A percentile compares a stretch with the other conserved stretches of the same genome.
These are phyloP conservation scores for Papilio machaon DNA, from an alignment of 1,140 invertebrate species.

Conservation along the genomic window DNA sequence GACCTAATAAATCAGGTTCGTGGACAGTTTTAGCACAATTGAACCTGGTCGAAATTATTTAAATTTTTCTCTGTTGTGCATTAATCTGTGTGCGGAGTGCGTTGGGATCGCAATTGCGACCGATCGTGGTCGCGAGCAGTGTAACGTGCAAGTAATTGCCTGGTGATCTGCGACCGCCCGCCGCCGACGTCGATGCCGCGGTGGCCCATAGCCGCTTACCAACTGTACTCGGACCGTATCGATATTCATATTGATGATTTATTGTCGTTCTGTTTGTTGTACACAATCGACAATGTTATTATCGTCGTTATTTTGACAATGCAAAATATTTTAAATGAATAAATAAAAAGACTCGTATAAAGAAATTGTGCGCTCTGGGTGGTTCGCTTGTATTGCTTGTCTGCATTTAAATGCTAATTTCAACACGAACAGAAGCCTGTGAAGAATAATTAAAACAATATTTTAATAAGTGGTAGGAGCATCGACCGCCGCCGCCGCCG, in stretches of 20 bases:
- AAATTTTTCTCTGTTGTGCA: neutral
- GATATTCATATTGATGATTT: conserved; percentile 4
- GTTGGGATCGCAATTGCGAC: conserved; percentile 25
- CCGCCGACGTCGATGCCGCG: neutral
- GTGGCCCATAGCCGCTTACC: neutral
- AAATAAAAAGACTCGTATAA: no score
- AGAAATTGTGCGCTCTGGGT: neutral
- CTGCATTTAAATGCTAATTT: conserved; percentile 9
- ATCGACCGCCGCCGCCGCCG: neutral
- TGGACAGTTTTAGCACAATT: neutral
- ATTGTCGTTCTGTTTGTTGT: neutral
- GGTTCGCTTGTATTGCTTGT: neutral
- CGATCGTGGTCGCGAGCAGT: conserved; percentile 35
- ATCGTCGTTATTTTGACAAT: no score
- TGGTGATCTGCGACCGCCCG: conserved; percentile 50
- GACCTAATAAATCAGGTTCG: neutral
- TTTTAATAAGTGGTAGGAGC: neutral
- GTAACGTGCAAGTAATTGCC: conserved; percentile 49
- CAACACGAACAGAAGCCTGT: neutral
- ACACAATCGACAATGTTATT: neutral
- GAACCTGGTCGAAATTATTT: neutral
- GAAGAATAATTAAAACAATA: conserved; percentile 8
- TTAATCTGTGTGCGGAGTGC: neutral
- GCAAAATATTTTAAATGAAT: no score
- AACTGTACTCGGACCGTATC: neutral